phyloP scores from a whole-genome alignment of 2,888 invertebrate genomes.

The Pammene fasciana region DNA sequence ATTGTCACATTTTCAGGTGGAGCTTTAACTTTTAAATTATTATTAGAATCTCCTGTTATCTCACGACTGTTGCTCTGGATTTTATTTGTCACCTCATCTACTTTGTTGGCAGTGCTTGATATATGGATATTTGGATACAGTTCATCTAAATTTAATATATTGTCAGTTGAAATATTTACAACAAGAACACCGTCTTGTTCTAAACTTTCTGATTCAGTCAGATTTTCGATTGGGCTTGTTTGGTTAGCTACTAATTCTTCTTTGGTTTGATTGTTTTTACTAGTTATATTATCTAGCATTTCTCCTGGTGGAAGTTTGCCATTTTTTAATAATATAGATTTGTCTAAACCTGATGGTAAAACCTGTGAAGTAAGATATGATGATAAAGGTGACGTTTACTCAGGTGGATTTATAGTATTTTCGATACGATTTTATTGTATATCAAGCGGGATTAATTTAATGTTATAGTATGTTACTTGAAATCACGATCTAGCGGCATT shows the following conservation, averaged over 20 bases:
- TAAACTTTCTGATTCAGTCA: slow-evolving; percentile 77
- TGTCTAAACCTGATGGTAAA: slow-evolving; percentile 73
- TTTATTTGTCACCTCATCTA: slow-evolving; percentile 79
- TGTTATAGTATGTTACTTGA: too few relatives aligned
- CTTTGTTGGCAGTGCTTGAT: slow-evolving; percentile 69
- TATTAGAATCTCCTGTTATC: slow-evolving; percentile 78
- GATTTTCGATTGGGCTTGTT: slow-evolving; percentile 65
- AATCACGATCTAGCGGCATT: too few relatives aligned
- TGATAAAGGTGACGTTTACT: neutral
- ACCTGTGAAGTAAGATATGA: slow-evolving; percentile 54
- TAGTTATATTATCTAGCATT: slow-evolving; percentile 59
- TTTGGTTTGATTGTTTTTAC: slow-evolving; percentile 57
- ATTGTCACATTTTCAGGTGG: slow-evolving; percentile 75
- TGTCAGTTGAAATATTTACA: slow-evolving; percentile 76
- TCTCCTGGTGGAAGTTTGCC: slow-evolving; percentile 73
- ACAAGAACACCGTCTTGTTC: slow-evolving; percentile 80
- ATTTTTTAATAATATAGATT: slow-evolving; percentile 72
- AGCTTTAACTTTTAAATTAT: slow-evolving; percentile 72
- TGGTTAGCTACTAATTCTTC: slow-evolving; percentile 60
- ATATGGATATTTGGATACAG: slow-evolving; percentile 71
- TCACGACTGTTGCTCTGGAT: slow-evolving; percentile 82
- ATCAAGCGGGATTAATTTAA: neutral
- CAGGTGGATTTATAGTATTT: neutral
- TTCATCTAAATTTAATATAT: slow-evolving; percentile 76
- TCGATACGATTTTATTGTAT: neutral